Conservation (phyloP, 2,113 vertebrate species). For the Protobothrops flavoviridis region DNA sequence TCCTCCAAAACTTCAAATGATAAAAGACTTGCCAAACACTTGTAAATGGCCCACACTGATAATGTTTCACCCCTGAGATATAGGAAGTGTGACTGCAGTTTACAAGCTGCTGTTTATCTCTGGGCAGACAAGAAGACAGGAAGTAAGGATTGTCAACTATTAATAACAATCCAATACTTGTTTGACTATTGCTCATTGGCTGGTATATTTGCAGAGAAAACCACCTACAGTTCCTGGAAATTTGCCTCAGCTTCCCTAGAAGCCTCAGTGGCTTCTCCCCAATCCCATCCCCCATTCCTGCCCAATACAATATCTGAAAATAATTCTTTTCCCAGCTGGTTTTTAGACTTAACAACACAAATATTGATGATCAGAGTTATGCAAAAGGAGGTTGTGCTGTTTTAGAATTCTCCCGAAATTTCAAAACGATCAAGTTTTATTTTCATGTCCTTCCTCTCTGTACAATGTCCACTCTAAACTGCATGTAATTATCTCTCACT, state of each 20-base stretch:
- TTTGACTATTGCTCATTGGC: background rate
- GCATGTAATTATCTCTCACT: background rate
- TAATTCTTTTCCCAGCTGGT: constrained; percentile 15
- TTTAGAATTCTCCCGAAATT: background rate
- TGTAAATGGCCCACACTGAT: background rate
- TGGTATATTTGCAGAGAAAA: constrained; percentile 11
- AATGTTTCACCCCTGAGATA: constrained; percentile 8
- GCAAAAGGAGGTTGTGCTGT: background rate
- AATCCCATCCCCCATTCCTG: background rate
- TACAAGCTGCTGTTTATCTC: background rate
- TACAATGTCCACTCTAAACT: background rate
- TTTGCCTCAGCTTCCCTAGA: background rate
- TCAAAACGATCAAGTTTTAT: background rate
- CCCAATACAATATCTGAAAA: background rate
- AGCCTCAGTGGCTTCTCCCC: background rate
- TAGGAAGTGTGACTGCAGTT: background rate
- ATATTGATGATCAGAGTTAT: background rate
- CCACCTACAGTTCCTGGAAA: constrained; percentile 13
- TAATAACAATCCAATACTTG: background rate
- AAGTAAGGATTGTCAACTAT: background rate
- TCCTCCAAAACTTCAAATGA: constrained; percentile 9
- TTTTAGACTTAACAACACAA: background rate
- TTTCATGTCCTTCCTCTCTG: background rate
- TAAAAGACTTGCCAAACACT: constrained; percentile 22
- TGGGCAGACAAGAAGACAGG: background rate